Conservation (phyloP, 2,113 vertebrate species). For the Lophius piscatorius region DNA sequence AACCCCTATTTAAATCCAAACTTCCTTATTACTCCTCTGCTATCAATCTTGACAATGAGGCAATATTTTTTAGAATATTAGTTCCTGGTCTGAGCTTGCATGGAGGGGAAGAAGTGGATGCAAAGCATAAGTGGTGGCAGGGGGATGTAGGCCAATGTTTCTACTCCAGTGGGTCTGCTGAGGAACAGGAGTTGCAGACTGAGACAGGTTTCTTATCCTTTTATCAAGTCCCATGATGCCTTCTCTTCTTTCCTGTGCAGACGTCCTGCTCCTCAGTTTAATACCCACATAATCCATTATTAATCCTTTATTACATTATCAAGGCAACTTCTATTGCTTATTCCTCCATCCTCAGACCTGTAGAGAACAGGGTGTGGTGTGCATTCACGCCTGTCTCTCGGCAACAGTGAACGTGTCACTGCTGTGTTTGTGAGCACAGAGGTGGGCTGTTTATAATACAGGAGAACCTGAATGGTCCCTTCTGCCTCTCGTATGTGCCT, state of each 20-base stretch:
- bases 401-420: slow-evolving; percentile 67
- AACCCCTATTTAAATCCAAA: slow-evolving; percentile 37
- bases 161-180: slow-evolving; percentile 55
- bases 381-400: slow-evolving; percentile 28
- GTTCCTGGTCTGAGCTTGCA: too few relatives aligned
- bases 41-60: slow-evolving; percentile 3
- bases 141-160: slow-evolving; percentile 68
- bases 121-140: slow-evolving; percentile 1
- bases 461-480: slow-evolving; percentile 39
- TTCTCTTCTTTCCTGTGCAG: neutral
- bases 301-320: neutral
- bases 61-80: too few relatives aligned
- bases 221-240: slow-evolving; percentile 15
- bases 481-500: slow-evolving; percentile 14
- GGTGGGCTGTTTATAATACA: slow-evolving; percentile 70
- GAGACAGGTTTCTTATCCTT: slow-evolving; percentile 50
- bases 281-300: neutral
- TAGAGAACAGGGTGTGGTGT: slow-evolving; percentile 42
- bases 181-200: slow-evolving; percentile 36
- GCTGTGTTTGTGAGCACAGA: slow-evolving; percentile 35
- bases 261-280: neutral
- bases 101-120: slow-evolving; percentile 8
- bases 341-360: slow-evolving; percentile 7
- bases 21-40: neutral
- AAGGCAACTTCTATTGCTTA: neutral